Evolutionary conservation across 1,140 invertebrate species (phyloP), one percentile per base, ranked within the genome.

Genomic region (Tribolium madens): DNA sequence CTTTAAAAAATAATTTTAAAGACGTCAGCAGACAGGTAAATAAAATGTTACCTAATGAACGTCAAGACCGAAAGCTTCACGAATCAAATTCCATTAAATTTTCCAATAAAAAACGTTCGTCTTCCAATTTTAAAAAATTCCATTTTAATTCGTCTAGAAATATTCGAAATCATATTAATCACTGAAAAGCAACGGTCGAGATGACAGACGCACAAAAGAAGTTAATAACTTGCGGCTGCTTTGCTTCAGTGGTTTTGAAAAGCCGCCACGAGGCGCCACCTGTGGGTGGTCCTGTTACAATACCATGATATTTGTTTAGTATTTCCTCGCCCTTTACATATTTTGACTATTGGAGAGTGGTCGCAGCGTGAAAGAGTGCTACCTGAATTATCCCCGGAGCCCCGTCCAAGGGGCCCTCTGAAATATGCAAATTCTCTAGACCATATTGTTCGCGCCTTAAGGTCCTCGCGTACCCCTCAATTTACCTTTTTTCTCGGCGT

Each of bases 181-280:
- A 74, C 18, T 74, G 17, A 52, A 53, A 53, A 57, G 72, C 50
- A 74, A 46, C 50, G 72, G 48, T 46, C 72, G 72, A 57, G 72
- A 74, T 74, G 72, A 74, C 72, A 74, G 50, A 74, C 50, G 47
- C 33, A 74, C 72, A 74, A 74, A 74, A 74, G 72, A 74, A 74
- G 72, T 74, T 74, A 74, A 74, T 52, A 53, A 74, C 50, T 42
- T 74, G 47, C 50, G 72, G 70, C 70, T 42, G 72, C 50, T 74
- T 74, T 74, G 72, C 72, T 74, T 74, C 48, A 57, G 33, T 57
- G 72, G 48, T 74, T 74, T 57, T 57, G n/a, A 21, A 57, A 53
- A 46, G 50, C 72, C 72, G 72, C 72, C 48, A 52, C 72, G 36
- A 74, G 72, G 72, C 72, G 72, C 72, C 72, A 74, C 72, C 72